A percentile compares a stretch with the other conserved stretches of the same genome.
Conservation (phyloP, 92 coral and sea anemone species). For the Isaurus tuberculatus region DNA sequence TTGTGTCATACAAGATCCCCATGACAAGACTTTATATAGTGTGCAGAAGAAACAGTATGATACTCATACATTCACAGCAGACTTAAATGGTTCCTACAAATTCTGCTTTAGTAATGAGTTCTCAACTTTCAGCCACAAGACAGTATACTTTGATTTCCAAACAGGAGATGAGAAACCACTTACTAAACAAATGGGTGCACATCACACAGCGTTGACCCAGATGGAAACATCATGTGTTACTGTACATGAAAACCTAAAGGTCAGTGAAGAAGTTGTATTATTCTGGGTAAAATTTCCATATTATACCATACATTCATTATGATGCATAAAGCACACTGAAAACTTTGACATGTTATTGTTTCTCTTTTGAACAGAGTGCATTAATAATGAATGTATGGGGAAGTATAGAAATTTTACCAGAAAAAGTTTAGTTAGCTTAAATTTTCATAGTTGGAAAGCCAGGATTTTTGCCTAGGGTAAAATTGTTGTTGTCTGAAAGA, state of each 20-base stretch:
- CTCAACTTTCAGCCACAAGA: slow-evolving; percentile 99
- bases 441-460: too few species aligned
- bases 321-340: too few species aligned
- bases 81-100: slow-evolving; percentile 84
- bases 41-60: slow-evolving; percentile 98
- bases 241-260: slow-evolving; percentile 96
- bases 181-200: slow-evolving; percentile 79
- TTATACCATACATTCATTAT: too few species aligned
- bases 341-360: too few species aligned
- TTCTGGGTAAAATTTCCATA: too few species aligned
- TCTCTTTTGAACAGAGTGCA: too few species aligned
- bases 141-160: slow-evolving; percentile 98
- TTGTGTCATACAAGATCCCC: slow-evolving; percentile 80
- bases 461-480: too few species aligned
- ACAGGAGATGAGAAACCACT: slow-evolving; percentile 91
- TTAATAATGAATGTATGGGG: too few species aligned
- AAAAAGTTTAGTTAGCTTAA: too few species aligned
- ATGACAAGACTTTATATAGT: slow-evolving; percentile 74
- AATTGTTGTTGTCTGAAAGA: too few species aligned
- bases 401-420: too few species aligned
- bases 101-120: slow-evolving; percentile 99
- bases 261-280: slow-evolving; percentile 29
- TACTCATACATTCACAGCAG: slow-evolving; percentile 83
- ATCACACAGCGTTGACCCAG: slow-evolving; percentile 94
- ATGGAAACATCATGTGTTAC: slow-evolving; percentile 93